These are phyloP conservation scores for Amphimallon solstitiale DNA, from an alignment of 2,888 invertebrate species.

Conservation along the genomic window DNA sequence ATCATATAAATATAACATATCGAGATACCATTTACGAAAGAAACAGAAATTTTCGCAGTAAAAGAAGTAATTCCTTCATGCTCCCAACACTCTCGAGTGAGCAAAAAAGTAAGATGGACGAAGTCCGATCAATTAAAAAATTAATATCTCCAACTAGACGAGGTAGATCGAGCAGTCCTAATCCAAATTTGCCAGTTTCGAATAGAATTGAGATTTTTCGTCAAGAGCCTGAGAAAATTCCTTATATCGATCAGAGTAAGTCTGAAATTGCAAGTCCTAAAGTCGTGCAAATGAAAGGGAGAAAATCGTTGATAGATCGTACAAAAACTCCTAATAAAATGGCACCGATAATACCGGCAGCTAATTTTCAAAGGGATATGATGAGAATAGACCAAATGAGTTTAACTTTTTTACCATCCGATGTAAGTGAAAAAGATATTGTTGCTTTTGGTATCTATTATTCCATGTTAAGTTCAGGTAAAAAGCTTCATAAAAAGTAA, in stretches of 20 bases:
- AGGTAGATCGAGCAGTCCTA: slow-evolving; percentile 55
- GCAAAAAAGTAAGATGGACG: slow-evolving; percentile 54
- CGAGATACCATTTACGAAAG: slow-evolving; percentile 5
- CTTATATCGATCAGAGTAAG: slow-evolving; percentile 43
- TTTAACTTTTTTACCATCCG: slow-evolving; percentile 39
- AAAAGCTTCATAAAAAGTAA: no score
- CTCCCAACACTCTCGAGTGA: slow-evolving; percentile 58
- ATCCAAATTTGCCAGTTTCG: slow-evolving; percentile 19
- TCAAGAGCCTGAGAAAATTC: slow-evolving; percentile 26
- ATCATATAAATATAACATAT: slow-evolving; percentile 21
- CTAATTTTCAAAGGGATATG: slow-evolving; percentile 41
- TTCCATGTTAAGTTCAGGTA: no score
- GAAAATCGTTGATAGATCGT: slow-evolving; percentile 20
- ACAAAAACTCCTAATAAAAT: slow-evolving; percentile 1
- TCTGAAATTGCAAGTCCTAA: slow-evolving; percentile 33
- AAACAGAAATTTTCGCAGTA: slow-evolving; percentile 1
- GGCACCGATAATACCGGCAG: slow-evolving; percentile 4
- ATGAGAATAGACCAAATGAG: slow-evolving; percentile 42
- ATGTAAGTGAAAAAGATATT: slow-evolving; percentile 36
- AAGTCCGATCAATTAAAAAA: slow-evolving; percentile 49
- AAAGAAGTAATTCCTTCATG: slow-evolving; percentile 53
- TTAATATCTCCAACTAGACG: slow-evolving; percentile 54
- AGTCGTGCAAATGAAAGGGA: background rate
- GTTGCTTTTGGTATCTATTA: no score
- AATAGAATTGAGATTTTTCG: slow-evolving; percentile 27